Conservation (phyloP, 1,140 invertebrate genomes). For the Papilio aristodemus region DNA sequence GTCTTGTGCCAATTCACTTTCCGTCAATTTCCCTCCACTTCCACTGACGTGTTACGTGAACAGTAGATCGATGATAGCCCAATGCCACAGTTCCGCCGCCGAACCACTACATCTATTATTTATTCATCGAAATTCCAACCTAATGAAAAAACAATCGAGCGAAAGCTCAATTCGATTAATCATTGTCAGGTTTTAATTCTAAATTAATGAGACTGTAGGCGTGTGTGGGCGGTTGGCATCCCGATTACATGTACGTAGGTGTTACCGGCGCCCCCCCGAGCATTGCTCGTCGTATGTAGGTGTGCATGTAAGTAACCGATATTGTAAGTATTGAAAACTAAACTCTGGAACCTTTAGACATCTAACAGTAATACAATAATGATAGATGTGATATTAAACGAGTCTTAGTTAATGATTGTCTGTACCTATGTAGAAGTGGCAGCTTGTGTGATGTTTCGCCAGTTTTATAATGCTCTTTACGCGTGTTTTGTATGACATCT, state of each 20-base stretch:
- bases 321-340: conserved; percentile 45
- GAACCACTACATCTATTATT: conserved; percentile 57
- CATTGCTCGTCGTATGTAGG: conserved; percentile 36
- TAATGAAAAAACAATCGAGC: conserved; percentile 65
- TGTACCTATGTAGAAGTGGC: conserved; percentile 69
- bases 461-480: conserved; percentile 75
- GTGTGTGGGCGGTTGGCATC: conserved; percentile 29
- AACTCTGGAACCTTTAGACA: conserved; percentile 39
- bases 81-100: conserved; percentile 46
- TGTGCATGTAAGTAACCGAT: conserved; percentile 58
- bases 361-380: conserved; percentile 40
- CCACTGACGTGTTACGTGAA: conserved; percentile 24
- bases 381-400: conserved; percentile 45
- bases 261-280: conserved; percentile 23
- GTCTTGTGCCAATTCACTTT: conserved; percentile 26
- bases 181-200: conserved; percentile 54
- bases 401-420: conserved; percentile 60
- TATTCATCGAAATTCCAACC: conserved; percentile 51
- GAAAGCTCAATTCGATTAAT: conserved; percentile 63
- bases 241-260: conserved; percentile 18
- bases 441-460: conserved; percentile 76
- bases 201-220: conserved; percentile 46
- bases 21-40: conserved; percentile 23
- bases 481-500: conserved; percentile 56
- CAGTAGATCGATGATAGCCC: conserved; percentile 24